Evolutionary conservation across 53 echinoderm and acorn worm genomes (phyloP).

Genomic region (Pentamera pediparva): DNA sequence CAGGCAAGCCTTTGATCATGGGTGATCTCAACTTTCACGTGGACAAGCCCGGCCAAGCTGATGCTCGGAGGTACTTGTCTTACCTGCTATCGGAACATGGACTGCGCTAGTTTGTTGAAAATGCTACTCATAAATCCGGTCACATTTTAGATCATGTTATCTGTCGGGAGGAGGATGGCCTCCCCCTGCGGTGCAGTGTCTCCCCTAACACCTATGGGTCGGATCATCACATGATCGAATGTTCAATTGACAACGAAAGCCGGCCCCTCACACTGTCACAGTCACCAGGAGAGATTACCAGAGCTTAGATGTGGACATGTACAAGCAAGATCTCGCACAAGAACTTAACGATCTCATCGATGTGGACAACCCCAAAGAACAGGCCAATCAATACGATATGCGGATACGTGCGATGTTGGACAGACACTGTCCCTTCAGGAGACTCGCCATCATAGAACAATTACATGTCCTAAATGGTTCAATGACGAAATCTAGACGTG

Average conservation of each 20-base stretch:
- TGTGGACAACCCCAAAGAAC: neutral
- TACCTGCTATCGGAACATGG: neutral
- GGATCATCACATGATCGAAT: no score
- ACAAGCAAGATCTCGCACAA: neutral
- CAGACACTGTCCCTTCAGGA: neutral
- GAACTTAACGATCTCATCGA: neutral
- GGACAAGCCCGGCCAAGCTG: neutral
- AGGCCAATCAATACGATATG: neutral
- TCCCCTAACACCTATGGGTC: neutral
- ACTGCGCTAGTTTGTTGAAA: neutral
- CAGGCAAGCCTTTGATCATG: no score
- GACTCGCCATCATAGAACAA: neutral
- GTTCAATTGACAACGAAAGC: no score
- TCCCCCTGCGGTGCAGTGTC: neutral
- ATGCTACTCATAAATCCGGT: neutral
- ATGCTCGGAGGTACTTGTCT: neutral
- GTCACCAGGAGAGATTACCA: no score
- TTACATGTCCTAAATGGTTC: neutral
- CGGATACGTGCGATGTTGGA: neutral
- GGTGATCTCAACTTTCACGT: neutral
- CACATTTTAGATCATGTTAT: neutral
- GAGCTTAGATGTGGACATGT: neutral
- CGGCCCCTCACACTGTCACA: no score
- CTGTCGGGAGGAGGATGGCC: neutral
- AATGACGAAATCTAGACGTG: neutral